Base-by-base conservation (phyloP, 35 echinoderm and acorn worm species). In the Apostichopus parvimensis region DNA sequence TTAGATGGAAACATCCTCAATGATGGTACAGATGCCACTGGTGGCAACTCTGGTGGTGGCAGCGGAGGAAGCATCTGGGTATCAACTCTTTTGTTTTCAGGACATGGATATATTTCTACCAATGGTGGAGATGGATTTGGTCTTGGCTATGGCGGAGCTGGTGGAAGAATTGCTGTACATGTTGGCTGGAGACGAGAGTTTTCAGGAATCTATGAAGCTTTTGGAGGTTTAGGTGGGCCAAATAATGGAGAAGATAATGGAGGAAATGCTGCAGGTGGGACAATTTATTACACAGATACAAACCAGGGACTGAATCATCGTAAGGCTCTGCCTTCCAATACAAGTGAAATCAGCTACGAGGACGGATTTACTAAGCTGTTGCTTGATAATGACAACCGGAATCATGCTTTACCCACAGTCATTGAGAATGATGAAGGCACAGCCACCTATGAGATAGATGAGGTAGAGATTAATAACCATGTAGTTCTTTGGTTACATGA, bases 241-340 rank as follows among this genome's bases (percentile, higher is more conserved):
- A 53, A 18, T 75, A 70, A 91, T 17, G 52, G 53, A 61, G 60
- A 6, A 5, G 17, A 14, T 83, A 55, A 80, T 80, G 52, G 58
- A 20, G 92, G 78, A 5, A 92, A 96, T 92, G 95, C 80, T 8
- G 93, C 96, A 59, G 88, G 87, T 88, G 96, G 96, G 56, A 98
- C 96, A 8, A 80, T 95, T 7, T 98, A 98, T 60, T 98, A 98
- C 92, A 98, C 96, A 7, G 96, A 98, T 70, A 98, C 96, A 5
- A 98, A 98, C 75, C 79, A 91, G 72, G 96, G 96, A 8, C 56
- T 98, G 72, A 73, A 78, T 14, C 94, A 92, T 82, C 87, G 96
- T 18, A 93, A 87, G 65, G 96, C 92, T 7, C 86, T 56, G 6
- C 53, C 64, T 15, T 90, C 90, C 58, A 73, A 77, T 52, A 14